These are phyloP conservation scores for Nothocercus nigrocapillus DNA, from an alignment of 2,113 vertebrate species.

Conservation along the genomic window DNA sequence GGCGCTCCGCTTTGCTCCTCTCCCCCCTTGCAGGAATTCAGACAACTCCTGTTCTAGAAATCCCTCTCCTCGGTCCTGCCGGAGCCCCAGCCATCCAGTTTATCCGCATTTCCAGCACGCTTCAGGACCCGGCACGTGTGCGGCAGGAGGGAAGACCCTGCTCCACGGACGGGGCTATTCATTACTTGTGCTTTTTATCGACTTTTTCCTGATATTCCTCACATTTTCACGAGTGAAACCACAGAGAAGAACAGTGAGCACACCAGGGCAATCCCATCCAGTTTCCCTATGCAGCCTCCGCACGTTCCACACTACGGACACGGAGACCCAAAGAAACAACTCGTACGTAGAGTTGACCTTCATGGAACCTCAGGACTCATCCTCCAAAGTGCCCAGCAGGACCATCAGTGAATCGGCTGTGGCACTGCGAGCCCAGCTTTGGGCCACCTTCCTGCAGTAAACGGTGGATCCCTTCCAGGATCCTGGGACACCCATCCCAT, in stretches of 20 bases:
- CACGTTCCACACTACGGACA: background rate
- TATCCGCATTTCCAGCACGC: background rate
- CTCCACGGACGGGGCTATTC: rapidly evolving
- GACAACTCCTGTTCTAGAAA: background rate
- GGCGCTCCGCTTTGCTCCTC: background rate
- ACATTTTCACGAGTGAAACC: background rate
- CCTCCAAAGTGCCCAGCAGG: rapidly evolving
- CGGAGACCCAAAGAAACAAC: rapidly evolving
- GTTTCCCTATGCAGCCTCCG: background rate
- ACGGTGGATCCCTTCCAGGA: rapidly evolving
- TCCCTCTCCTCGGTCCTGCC: background rate
- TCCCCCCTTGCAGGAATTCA: background rate
- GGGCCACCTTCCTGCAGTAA: no score
- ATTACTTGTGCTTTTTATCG: background rate
- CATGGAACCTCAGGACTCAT: background rate
- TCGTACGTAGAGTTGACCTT: background rate
- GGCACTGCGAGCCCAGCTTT: no score
- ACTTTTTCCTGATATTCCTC: background rate
- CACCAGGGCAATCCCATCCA: no score
- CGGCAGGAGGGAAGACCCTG: rapidly evolving
- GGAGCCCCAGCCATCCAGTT: background rate
- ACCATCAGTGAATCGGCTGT: background rate
- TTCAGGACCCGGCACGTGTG: rapidly evolving
- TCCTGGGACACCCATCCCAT: rapidly evolving
- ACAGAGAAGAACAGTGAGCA: no score